Conservation (phyloP, 2,888 invertebrate species). For the Ophion costatus region DNA sequence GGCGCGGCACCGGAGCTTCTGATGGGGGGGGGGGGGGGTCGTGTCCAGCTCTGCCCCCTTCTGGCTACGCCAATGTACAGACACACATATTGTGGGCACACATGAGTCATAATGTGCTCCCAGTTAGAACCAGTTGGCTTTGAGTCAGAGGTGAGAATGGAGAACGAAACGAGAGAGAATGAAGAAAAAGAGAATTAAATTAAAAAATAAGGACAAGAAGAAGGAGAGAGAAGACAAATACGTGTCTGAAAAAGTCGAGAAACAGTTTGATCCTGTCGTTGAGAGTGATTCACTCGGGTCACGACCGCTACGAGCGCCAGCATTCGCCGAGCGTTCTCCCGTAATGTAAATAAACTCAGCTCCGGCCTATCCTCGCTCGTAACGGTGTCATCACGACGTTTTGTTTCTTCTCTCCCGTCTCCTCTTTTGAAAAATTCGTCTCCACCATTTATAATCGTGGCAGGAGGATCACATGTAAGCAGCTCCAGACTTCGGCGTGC, state of each 20-base stretch:
- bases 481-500: slow-evolving; percentile 6
- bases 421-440: too few species aligned
- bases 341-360: slow-evolving; percentile 33
- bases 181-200: background rate
- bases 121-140: slow-evolving; percentile 1
- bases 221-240: background rate
- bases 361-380: slow-evolving; percentile 1
- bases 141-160: slow-evolving; percentile 3
- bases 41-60: too few species aligned
- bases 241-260: background rate
- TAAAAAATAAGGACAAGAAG: background rate
- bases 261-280: slow-evolving; percentile 9
- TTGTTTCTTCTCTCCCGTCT: too few species aligned
- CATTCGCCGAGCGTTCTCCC: slow-evolving; percentile 7
- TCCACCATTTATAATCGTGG: background rate
- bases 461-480: too few species aligned
- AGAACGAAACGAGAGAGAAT: background rate
- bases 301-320: slow-evolving; percentile 9
- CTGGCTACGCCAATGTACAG: background rate
- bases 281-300: slow-evolving; percentile 31
- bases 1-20: too few species aligned
- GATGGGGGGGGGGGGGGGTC: too few species aligned
- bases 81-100: too few species aligned
- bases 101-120: background rate
- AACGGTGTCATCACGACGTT: slow-evolving; percentile 25